Evolutionary conservation across 2,888 invertebrate species (phyloP).

Genomic region (Strigamia crassipes): DNA sequence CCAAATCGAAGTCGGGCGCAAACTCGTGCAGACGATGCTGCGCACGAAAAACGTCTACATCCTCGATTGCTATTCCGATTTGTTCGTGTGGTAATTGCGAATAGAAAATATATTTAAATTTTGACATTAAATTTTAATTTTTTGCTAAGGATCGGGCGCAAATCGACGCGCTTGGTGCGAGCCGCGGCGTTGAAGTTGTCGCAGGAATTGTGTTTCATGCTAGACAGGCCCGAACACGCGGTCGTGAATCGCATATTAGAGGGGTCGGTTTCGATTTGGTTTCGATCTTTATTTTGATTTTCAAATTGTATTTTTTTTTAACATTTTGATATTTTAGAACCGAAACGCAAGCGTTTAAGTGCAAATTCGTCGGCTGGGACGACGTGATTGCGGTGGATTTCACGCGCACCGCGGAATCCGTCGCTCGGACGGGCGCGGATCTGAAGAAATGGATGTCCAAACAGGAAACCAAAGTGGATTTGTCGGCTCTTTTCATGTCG

Average conservation of each 20-base stretch:
- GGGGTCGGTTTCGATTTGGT: constrained; percentile 61
- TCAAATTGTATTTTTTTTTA: too few relatives aligned
- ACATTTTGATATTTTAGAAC: constrained; percentile 55
- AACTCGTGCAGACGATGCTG: constrained; percentile 76
- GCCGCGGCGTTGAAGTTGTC: constrained; percentile 97
- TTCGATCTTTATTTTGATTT: not conserved
- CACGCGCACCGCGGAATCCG: constrained; percentile 96
- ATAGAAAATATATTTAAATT: not conserved
- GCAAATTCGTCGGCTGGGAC: constrained; percentile 97
- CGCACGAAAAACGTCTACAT: constrained; percentile 94
- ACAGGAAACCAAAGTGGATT: constrained; percentile 71
- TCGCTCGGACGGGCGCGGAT: constrained; percentile 94
- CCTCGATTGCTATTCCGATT: constrained; percentile 88
- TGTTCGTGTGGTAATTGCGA: constrained; percentile 91
- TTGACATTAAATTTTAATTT: constrained; percentile 44
- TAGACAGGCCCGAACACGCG: constrained; percentile 79
- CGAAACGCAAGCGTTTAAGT: constrained; percentile 79
- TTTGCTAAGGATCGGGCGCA: constrained; percentile 94
- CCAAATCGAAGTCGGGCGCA: constrained; percentile 68
- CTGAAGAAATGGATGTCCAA: constrained; percentile 68
- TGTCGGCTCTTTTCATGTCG: constrained; percentile 93
- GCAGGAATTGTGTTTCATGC: constrained; percentile 94
- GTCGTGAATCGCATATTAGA: constrained; percentile 87
- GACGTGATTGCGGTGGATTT: constrained; percentile 99
- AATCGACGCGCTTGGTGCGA: constrained; percentile 90